Evolutionary conservation across 2,113 vertebrate species (phyloP).

Genomic region (Phaetusa simplex): DNA sequence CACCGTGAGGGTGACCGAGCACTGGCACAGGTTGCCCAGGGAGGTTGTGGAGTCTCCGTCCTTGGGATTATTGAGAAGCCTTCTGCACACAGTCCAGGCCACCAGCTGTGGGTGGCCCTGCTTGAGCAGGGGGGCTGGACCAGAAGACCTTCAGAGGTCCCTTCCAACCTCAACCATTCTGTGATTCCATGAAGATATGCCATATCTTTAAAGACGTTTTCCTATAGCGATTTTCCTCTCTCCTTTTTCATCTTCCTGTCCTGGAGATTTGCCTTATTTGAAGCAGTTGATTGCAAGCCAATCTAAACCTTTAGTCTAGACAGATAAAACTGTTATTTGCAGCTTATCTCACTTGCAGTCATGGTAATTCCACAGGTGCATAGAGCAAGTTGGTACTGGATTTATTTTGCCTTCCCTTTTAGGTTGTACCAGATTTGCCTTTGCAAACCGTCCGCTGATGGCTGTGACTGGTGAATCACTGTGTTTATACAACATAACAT

Average conservation of each 20-base stretch:
- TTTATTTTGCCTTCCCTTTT: not conserved
- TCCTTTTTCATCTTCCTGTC: not conserved
- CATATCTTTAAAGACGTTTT: not conserved
- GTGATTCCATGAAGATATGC: not conserved
- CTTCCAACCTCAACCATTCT: not conserved
- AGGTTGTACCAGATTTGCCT: not conserved
- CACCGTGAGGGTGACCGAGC: not conserved
- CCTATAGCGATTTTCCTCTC: not conserved
- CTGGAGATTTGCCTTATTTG: not conserved
- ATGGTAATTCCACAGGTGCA: conserved; percentile 34
- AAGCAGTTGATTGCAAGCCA: conserved; percentile 6
- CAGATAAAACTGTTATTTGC: conserved; percentile 46
- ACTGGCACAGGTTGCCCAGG: not conserved
- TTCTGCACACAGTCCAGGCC: not conserved
- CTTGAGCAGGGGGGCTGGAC: not conserved
- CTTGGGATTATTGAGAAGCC: not conserved
- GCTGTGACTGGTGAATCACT: not conserved
- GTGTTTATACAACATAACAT: not conserved
- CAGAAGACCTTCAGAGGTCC: not conserved
- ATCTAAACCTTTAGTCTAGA: conserved; percentile 54
- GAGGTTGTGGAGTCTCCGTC: not conserved
- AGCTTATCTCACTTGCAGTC: conserved; percentile 26
- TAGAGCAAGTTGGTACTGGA: conserved; percentile 14
- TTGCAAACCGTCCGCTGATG: not conserved
- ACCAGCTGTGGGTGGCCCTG: not conserved